Percentiles rank a stretch among this genome's conserved stretches.
phyloP scores from a whole-genome alignment of 2,888 invertebrate species.

The Watsonalla binaria region DNA sequence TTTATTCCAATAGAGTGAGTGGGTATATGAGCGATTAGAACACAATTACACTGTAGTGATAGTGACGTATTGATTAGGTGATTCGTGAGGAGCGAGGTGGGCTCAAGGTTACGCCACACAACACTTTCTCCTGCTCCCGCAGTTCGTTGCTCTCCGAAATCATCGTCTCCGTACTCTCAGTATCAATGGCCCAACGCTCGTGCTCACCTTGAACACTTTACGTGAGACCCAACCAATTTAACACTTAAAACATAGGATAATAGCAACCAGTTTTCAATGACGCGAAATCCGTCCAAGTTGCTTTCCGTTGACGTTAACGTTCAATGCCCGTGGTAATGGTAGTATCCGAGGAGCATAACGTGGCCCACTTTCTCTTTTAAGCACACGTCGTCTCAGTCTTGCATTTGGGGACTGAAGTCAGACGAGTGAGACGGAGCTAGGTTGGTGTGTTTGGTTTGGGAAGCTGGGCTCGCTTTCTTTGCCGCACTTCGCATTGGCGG shows the following conservation, averaged over 20 bases:
- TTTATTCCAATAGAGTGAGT: background rate
- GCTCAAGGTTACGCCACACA: conserved; percentile 76
- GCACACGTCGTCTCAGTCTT: conserved; percentile 64
- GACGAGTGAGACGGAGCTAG: conserved; percentile 57
- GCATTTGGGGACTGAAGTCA: conserved; percentile 29
- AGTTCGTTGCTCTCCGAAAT: conserved; percentile 77
- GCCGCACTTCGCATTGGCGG: conserved; percentile 74
- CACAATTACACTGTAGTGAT: conserved; percentile 26
- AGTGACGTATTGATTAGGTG: conserved; percentile 67
- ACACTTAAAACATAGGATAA: conserved; percentile 22
- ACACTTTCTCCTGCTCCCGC: conserved; percentile 65
- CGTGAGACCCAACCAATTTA: conserved; percentile 19
- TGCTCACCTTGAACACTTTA: conserved; percentile 30
- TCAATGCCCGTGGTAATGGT: conserved; percentile 75
- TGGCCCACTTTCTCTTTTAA: conserved; percentile 79
- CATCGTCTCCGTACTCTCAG: conserved; percentile 41
- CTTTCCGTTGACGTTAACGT: conserved; percentile 68
- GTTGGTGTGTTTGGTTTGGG: conserved; percentile 45
- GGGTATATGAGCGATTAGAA: conserved; percentile 14
- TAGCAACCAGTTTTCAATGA: conserved; percentile 29
- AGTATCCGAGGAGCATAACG: conserved; percentile 68
- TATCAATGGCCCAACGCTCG: conserved; percentile 41
- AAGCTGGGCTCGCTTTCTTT: conserved; percentile 75
- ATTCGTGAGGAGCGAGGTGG: conserved; percentile 55
- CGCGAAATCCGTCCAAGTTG: conserved; percentile 34